Conservation (phyloP, 2,113 vertebrate genomes). For the Rhea pennata region DNA sequence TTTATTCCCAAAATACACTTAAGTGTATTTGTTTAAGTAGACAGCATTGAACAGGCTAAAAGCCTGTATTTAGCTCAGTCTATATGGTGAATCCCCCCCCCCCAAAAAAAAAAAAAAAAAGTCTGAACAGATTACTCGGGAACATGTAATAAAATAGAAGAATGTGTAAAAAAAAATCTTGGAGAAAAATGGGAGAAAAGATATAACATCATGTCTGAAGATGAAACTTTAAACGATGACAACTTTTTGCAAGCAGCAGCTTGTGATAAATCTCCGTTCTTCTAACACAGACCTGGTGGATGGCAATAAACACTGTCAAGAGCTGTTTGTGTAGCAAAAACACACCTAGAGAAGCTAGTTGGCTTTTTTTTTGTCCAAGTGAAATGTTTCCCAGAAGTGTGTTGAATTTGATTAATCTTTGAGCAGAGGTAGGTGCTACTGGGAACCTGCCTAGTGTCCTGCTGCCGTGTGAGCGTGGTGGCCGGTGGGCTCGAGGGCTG, state of each 20-base stretch:
- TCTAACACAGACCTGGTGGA: background rate
- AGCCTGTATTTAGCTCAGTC: background rate
- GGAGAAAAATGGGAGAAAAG: background rate
- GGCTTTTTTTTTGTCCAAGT: background rate
- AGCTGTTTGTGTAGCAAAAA: background rate
- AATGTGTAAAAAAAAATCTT: background rate
- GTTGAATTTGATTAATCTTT: background rate
- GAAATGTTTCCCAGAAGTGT: fast-evolving
- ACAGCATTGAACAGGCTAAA: background rate
- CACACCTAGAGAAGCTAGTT: background rate
- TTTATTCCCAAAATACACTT: background rate
- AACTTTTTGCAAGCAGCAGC: background rate
- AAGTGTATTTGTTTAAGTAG: background rate
- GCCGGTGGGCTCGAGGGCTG: background rate
- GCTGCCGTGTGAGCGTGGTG: fast-evolving
- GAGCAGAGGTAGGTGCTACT: fast-evolving
- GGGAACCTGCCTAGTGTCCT: fast-evolving
- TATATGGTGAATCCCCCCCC: background rate
- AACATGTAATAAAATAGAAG: background rate
- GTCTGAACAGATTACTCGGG: background rate
- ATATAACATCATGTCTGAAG: background rate
- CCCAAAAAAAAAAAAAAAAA: too few relatives aligned
- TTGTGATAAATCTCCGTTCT: background rate
- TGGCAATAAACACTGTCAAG: background rate
- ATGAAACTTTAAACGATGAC: background rate